These are phyloP conservation scores for Bembecia ichneumoniformis DNA, from an alignment of 2,888 invertebrate genomes.

Conservation along the genomic window DNA sequence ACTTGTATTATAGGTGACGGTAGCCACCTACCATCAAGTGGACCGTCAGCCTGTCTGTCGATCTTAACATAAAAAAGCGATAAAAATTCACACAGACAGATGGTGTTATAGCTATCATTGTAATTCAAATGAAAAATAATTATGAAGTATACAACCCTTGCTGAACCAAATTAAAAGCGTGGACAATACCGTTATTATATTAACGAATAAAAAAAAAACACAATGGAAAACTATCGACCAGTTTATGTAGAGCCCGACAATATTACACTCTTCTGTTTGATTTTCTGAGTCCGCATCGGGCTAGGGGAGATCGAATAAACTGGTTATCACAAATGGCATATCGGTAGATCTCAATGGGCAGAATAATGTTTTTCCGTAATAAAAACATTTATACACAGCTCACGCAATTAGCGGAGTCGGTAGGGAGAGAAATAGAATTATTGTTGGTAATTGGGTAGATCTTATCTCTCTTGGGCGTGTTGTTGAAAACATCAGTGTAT, in stretches of 20 bases:
- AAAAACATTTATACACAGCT: slow-evolving; percentile 24
- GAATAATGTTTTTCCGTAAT: slow-evolving; percentile 24
- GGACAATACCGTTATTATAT: background rate
- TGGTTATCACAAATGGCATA: slow-evolving; percentile 10
- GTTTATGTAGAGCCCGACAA: background rate
- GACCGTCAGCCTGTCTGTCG: no score
- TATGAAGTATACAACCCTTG: background rate
- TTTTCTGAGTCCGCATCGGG: background rate
- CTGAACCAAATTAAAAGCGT: background rate
- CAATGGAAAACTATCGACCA: slow-evolving; percentile 1
- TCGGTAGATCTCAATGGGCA: slow-evolving; percentile 3
- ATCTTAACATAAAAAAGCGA: no score
- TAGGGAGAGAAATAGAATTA: slow-evolving; percentile 27
- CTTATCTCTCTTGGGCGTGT: slow-evolving; percentile 28
- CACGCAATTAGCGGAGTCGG: slow-evolving; percentile 28
- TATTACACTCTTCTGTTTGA: no score
- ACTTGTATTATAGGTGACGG: no score
- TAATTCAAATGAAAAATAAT: background rate
- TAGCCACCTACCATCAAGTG: no score
- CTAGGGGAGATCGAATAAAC: slow-evolving; percentile 9
- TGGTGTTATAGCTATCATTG: background rate
- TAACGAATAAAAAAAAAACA: background rate
- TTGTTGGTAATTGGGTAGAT: slow-evolving; percentile 45
- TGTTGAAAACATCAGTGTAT: slow-evolving; percentile 10
- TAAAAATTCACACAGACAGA: background rate